Conservation (phyloP, 2,888 invertebrate genomes). For the Cephalotes varians region DNA sequence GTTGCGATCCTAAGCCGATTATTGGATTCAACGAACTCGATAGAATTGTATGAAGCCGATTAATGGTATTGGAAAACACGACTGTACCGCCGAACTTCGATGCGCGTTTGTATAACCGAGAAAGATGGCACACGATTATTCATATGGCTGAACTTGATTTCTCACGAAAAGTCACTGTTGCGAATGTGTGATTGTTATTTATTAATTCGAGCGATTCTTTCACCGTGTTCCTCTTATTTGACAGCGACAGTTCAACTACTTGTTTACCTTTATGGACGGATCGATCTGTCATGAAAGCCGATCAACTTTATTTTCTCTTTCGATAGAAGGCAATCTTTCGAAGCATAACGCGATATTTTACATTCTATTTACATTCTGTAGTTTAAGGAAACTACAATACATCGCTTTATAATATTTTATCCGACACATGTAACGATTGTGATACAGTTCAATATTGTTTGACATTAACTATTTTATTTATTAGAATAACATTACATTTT, state of each 20-base stretch:
- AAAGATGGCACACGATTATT: conserved; percentile 27
- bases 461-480: not conserved
- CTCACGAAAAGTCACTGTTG: not conserved
- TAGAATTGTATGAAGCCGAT: conserved; percentile 56
- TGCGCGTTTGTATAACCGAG: conserved; percentile 7
- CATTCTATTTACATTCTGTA: not conserved
- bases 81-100: conserved; percentile 23
- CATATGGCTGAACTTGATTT: not conserved
- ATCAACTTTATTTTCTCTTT: not conserved
- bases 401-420: not conserved
- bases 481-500: not conserved
- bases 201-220: not conserved
- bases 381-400: not conserved
- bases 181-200: too few species aligned
- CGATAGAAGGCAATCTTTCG: not conserved
- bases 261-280: not conserved
- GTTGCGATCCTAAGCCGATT: conserved; percentile 54
- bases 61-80: conserved; percentile 46
- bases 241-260: not conserved
- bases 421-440: not conserved
- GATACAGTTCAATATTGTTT: not conserved
- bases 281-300: not conserved
- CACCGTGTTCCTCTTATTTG: not conserved
- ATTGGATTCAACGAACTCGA: conserved; percentile 56
- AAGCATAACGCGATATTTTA: not conserved